phyloP scores from a whole-genome alignment of 2,797 vertebrate species.

The Rhinichthys osculus region DNA sequence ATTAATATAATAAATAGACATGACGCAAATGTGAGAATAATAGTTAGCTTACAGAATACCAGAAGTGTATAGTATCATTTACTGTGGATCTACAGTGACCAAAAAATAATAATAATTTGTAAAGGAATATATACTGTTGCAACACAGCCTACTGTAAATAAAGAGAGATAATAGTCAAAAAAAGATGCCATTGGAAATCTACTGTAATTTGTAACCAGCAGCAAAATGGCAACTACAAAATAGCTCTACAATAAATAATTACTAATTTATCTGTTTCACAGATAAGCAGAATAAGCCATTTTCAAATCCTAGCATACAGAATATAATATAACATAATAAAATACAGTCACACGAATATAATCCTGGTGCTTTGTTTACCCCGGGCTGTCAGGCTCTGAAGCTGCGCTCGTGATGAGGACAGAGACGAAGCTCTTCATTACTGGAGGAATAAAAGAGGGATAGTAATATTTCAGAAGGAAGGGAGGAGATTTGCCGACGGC shows the following conservation, averaged over 20 bases:
- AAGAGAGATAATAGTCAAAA: background rate
- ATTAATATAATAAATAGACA: background rate
- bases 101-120: too few relatives aligned
- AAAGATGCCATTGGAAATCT: background rate
- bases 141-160: background rate
- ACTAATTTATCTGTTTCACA: background rate
- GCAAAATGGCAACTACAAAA: background rate
- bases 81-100: too few relatives aligned
- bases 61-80: background rate
- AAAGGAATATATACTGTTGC: too few relatives aligned
- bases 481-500: conserved; percentile 76
- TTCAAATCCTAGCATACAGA: background rate
- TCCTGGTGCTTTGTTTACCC: background rate
- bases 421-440: conserved; percentile 4
- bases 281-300: background rate
- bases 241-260: background rate
- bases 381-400: background rate
- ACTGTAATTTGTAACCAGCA: background rate
- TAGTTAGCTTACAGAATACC: background rate
- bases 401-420: background rate
- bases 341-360: background rate
- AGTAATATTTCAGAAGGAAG: conserved; percentile 72
- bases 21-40: background rate
- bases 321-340: too few relatives aligned
- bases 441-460: conserved; percentile 13